Conservation (phyloP, 2,113 vertebrate genomes). For the Pygoscelis adeliae region DNA sequence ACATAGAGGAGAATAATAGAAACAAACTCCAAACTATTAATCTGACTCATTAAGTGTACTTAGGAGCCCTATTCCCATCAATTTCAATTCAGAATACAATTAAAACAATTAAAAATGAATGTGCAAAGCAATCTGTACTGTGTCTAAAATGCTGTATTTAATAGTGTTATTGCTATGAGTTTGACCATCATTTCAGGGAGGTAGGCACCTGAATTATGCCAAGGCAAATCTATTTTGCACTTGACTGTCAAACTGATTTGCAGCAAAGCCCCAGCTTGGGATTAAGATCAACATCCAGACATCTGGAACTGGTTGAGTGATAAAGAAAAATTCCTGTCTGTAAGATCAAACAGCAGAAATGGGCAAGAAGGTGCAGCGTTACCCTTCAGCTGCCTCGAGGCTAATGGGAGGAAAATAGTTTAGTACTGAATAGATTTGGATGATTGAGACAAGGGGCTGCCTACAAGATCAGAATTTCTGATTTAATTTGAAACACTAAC, state of each 20-base stretch:
- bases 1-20: neutral
- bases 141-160: neutral
- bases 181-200: neutral
- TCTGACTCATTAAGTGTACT: neutral
- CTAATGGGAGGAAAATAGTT: neutral
- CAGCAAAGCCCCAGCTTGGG: neutral
- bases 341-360: conserved; percentile 7
- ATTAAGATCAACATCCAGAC: conserved; percentile 5
- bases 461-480: neutral
- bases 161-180: neutral
- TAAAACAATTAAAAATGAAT: conserved; percentile 5
- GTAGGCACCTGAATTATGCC: neutral
- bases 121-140: neutral
- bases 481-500: neutral
- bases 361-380: neutral
- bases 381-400: neutral
- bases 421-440: neutral
- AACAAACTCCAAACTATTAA: neutral
- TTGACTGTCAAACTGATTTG: conserved; percentile 18
- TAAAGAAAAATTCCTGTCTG: neutral
- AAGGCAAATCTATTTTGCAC: neutral
- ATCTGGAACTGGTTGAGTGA: conserved; percentile 1
- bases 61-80: neutral
- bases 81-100: neutral
- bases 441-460: neutral